Conservation (phyloP, 2,888 invertebrate genomes). For the Ypsolopha sequella region DNA sequence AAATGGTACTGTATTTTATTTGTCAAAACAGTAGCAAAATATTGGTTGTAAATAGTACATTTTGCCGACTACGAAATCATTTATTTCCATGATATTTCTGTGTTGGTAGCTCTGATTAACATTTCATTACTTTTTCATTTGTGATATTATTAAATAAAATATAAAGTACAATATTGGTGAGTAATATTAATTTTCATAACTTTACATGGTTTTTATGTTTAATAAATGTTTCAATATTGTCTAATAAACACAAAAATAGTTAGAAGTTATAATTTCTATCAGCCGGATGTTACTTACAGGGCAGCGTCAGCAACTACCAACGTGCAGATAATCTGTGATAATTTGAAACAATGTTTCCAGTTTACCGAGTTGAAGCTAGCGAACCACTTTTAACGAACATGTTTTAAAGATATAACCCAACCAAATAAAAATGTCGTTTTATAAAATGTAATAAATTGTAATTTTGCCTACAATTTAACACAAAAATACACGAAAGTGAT, state of each 20-base stretch:
- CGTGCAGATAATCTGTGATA: constrained; percentile 15
- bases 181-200: no score
- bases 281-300: constrained; percentile 29
- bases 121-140: constrained; percentile 1
- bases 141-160: no score
- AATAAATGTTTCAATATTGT: no score
- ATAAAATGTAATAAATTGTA: no score
- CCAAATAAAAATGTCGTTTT: no score
- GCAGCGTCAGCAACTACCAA: constrained; percentile 65
- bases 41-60: constrained; percentile 56
- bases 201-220: no score
- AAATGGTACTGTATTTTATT: constrained; percentile 29
- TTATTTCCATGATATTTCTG: constrained; percentile 33
- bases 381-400: no score
- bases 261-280: not conserved
- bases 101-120: constrained; percentile 42
- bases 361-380: no score
- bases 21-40: constrained; percentile 65
- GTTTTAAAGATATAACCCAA: no score
- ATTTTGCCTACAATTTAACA: no score
- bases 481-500: no score
- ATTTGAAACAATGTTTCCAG: constrained; percentile 7
- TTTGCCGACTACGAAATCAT: constrained; percentile 65
- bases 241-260: not conserved
- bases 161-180: no score